A percentile compares a stretch with the other conserved stretches of the same genome.
Conservation (phyloP, 1,140 invertebrate genomes). For the Dolichoris vasculosae region DNA sequence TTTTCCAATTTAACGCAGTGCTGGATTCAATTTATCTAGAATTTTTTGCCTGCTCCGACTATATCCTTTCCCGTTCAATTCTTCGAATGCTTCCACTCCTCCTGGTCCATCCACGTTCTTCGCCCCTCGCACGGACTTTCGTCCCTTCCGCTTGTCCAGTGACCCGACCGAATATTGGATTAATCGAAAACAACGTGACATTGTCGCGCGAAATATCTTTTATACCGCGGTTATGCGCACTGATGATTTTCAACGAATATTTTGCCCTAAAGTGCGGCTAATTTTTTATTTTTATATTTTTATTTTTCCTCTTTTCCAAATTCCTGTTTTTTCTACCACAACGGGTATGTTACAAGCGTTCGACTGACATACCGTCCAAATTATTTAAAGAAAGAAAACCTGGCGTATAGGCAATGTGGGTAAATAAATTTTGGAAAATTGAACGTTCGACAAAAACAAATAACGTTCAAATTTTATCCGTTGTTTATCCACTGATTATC, state of each 20-base stretch:
- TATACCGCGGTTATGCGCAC: constrained; percentile 4
- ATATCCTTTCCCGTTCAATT: neutral
- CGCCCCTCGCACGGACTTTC: neutral
- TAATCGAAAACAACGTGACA: constrained; percentile 44
- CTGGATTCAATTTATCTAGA: constrained; percentile 43
- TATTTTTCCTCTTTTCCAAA: neutral
- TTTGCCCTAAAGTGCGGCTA: neutral
- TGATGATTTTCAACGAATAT: neutral
- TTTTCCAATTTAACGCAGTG: constrained; percentile 46
- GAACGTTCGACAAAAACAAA: neutral
- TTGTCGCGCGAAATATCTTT: constrained; percentile 21
- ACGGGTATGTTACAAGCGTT: neutral
- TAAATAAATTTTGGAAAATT: constrained; percentile 10
- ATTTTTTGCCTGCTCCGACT: neutral
- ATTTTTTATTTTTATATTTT: neutral
- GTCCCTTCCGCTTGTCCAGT: neutral
- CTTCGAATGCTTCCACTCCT: neutral
- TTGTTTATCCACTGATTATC: neutral
- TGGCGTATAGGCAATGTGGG: neutral
- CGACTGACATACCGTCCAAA: neutral
- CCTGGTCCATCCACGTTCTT: neutral
- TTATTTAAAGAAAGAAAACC: constrained; percentile 9
- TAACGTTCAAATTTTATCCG: neutral
- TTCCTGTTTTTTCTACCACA: neutral
- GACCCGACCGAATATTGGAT: constrained; percentile 41